A percentile compares a stretch with the other conserved stretches of the same genome.
phyloP scores from a whole-genome alignment of 2,797 vertebrate species.

The Muscicapa comitata region DNA sequence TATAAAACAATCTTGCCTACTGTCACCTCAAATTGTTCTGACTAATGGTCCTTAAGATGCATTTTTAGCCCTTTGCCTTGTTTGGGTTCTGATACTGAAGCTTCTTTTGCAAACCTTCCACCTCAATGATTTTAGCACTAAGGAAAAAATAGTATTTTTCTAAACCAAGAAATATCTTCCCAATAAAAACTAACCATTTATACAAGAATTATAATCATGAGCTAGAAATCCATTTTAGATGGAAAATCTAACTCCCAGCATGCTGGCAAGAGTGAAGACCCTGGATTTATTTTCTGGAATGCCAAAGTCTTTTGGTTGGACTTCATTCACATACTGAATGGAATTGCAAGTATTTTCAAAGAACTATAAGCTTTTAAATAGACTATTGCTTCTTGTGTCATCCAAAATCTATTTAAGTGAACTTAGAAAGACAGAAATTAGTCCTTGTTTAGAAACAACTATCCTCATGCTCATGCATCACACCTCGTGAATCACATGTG shows the following conservation, averaged over 20 bases:
- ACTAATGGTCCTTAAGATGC: conserved; percentile 43
- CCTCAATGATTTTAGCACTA: conserved; percentile 14
- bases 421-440: neutral
- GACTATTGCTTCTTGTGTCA: neutral
- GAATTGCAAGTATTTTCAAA: neutral
- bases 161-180: neutral
- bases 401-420: neutral
- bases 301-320: neutral
- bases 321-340: neutral
- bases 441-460: neutral
- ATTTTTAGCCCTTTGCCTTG: conserved; percentile 1
- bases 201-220: neutral
- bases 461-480: neutral
- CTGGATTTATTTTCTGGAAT: neutral
- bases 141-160: neutral
- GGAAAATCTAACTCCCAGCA: neutral
- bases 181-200: conserved; percentile 9
- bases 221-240: neutral
- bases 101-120: neutral
- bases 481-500: neutral
- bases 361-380: neutral
- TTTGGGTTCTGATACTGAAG: neutral
- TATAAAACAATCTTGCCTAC: conserved; percentile 7
- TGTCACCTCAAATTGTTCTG: conserved; percentile 11
- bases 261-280: neutral